Conservation (phyloP, 2,797 vertebrate genomes). For the Chiloscyllium punctatum region DNA sequence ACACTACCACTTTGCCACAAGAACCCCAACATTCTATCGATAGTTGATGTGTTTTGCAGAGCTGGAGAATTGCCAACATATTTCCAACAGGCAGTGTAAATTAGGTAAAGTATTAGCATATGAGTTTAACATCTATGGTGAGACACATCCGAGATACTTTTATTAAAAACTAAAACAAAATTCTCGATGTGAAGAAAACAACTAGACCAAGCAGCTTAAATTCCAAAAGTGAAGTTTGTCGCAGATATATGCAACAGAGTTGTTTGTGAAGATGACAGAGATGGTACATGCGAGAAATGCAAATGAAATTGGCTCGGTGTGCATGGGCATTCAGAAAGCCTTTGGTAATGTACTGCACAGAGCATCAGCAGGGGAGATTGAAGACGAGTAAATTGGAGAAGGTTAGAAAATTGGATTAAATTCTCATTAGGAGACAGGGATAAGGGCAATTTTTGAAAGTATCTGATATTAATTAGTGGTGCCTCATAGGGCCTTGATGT, state of each 20-base stretch:
- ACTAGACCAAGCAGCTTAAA: not conserved
- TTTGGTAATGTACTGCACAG: not conserved
- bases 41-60: not conserved
- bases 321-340: not conserved
- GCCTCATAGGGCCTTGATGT: not conserved
- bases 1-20: too few relatives aligned
- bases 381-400: not conserved
- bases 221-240: not conserved
- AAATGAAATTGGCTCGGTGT: not conserved
- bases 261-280: not conserved
- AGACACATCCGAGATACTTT: not conserved
- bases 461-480: not conserved
- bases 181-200: not conserved
- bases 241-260: not conserved
- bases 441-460: not conserved
- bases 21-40: not conserved
- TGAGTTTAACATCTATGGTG: not conserved
- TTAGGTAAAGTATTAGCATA: not conserved
- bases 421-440: not conserved
- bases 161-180: not conserved
- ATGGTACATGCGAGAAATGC: not conserved
- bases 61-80: not conserved
- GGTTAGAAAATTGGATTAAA: not conserved
- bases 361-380: not conserved
- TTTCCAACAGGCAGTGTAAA: not conserved